Evolutionary conservation across 1,140 invertebrate genomes (phyloP).

Genomic region (Colletes gigas): DNA sequence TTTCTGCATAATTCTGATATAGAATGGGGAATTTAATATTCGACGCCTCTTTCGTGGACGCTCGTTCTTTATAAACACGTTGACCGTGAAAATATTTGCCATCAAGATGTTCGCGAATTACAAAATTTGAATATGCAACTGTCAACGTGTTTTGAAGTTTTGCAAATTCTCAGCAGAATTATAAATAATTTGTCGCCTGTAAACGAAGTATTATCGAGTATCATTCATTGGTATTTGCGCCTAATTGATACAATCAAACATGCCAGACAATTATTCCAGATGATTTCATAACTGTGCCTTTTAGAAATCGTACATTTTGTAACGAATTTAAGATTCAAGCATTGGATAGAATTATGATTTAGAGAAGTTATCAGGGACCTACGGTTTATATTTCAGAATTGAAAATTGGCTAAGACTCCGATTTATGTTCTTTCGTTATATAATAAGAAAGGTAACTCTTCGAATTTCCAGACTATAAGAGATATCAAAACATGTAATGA

Average conservation of each 20-base stretch:
- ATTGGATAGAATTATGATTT: neutral
- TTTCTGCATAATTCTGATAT: neutral
- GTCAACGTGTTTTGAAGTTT: too few relatives aligned
- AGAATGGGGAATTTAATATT: constrained; percentile 1
- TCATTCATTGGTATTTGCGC: too few relatives aligned
- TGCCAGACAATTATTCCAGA: neutral
- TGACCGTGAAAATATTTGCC: constrained; percentile 5
- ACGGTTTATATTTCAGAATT: neutral
- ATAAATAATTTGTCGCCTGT: neutral
- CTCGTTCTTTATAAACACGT: neutral
- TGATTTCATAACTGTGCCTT: neutral
- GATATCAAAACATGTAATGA: too few relatives aligned
- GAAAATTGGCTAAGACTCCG: too few relatives aligned
- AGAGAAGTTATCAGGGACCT: neutral
- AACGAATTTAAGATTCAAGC: too few relatives aligned
- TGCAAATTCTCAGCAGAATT: neutral
- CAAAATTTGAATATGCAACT: neutral
- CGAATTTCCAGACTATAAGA: too few relatives aligned
- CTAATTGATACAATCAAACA: too few relatives aligned
- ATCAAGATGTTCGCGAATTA: neutral
- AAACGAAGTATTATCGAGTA: neutral
- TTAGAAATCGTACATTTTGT: too few relatives aligned
- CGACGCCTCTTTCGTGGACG: neutral
- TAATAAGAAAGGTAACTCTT: too few relatives aligned
- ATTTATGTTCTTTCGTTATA: too few relatives aligned